Percentiles rank a stretch among this genome's conserved stretches.
phyloP scores from a whole-genome alignment of 2,888 invertebrate species.

The Drosophila mulleri region DNA sequence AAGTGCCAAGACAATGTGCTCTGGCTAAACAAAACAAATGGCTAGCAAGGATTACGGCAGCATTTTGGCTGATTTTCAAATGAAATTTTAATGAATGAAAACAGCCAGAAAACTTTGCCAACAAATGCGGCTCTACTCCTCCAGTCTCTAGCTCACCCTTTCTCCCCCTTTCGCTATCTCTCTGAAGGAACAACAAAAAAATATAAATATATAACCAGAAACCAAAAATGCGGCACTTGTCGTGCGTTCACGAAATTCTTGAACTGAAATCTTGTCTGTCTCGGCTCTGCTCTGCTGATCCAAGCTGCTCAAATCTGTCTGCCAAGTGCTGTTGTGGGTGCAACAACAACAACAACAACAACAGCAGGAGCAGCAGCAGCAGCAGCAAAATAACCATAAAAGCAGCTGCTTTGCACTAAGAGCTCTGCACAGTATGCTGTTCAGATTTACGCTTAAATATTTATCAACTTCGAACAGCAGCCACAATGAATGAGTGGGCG shows the following conservation, averaged over 20 bases:
- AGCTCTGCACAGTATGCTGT: slow-evolving; percentile 30
- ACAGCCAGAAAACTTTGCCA: slow-evolving; percentile 40
- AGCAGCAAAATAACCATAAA: slow-evolving; percentile 48
- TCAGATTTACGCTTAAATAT: slow-evolving; percentile 65
- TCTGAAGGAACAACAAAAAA: neutral
- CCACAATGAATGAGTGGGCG: slow-evolving; percentile 10
- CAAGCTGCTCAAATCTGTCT: slow-evolving; percentile 44
- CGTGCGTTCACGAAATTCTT: slow-evolving; percentile 42
- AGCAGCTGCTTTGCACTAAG: slow-evolving; percentile 49
- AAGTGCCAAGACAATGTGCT: slow-evolving; percentile 43
- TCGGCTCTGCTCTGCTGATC: slow-evolving; percentile 20
- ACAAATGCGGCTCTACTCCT: neutral
- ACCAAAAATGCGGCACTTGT: slow-evolving; percentile 39
- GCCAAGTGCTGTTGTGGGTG: slow-evolving; percentile 31
- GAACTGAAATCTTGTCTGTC: slow-evolving; percentile 37
- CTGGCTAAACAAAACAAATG: slow-evolving; percentile 49
- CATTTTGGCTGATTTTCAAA: slow-evolving; percentile 77
- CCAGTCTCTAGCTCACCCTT: neutral
- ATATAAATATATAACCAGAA: slow-evolving; percentile 36
- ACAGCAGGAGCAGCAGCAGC: slow-evolving; percentile 15
- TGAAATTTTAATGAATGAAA: slow-evolving; percentile 77
- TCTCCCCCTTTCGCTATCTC: neutral
- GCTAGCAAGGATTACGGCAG: slow-evolving; percentile 68
- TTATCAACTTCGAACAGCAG: slow-evolving; percentile 60
- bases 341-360: slow-evolving; percentile 9